phyloP scores from a whole-genome alignment of 2,797 vertebrate species.

The Eidolon dupreanum region DNA sequence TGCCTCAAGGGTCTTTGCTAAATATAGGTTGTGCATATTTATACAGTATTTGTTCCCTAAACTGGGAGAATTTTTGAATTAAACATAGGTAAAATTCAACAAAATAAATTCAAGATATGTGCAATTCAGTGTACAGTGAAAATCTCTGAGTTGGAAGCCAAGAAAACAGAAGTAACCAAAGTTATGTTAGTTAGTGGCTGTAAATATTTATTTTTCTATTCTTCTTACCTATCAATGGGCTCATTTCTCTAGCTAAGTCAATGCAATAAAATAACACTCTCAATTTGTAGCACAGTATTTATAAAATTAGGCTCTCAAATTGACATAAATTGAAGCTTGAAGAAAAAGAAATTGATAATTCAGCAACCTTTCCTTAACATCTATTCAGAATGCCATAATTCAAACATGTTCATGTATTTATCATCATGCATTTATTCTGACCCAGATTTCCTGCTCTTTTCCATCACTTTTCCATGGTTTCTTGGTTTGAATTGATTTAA shows the following conservation, averaged over 20 bases:
- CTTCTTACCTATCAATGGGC: neutral
- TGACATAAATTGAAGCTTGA: conserved; percentile 36
- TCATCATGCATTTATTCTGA: neutral
- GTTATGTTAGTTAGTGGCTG: neutral
- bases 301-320: conserved; percentile 20
- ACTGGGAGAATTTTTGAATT: conserved; percentile 62
- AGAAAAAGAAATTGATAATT: neutral
- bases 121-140: conserved; percentile 52
- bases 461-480: neutral
- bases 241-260: conserved; percentile 60
- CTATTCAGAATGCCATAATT: neutral
- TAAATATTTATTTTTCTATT: conserved; percentile 54
- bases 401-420: conserved; percentile 46
- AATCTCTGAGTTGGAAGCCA: neutral
- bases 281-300: conserved; percentile 5
- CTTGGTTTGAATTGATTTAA: neutral
- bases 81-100: conserved; percentile 60
- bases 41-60: neutral
- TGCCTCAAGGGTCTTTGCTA: conserved; percentile 52
- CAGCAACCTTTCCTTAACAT: neutral
- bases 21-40: conserved; percentile 54
- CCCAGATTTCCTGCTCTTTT: conserved; percentile 19
- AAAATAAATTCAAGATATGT: conserved; percentile 59
- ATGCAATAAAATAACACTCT: conserved; percentile 32
- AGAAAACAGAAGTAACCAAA: conserved; percentile 34